Evolutionary conservation across 2,888 invertebrate species (phyloP).

Genomic region (Torymus aiolomorphi): DNA sequence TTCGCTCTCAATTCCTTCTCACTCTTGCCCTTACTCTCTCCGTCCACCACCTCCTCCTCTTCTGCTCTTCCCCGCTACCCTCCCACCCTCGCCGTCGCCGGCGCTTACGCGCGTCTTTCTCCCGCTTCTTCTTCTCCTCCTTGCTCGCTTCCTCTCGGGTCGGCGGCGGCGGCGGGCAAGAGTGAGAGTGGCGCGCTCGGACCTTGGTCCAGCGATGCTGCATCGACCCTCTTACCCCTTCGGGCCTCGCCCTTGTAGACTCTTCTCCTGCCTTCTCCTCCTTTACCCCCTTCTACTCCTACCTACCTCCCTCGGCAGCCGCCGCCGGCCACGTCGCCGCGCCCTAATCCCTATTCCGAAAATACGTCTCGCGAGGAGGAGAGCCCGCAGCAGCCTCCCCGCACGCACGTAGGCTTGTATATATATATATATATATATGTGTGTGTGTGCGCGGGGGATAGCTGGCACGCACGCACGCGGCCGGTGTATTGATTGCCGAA

Average conservation of each 20-base stretch:
- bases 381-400: not conserved
- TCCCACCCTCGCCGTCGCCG: too few species aligned
- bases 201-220: constrained; percentile 73
- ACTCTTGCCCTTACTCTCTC: constrained; percentile 54
- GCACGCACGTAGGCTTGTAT: not conserved
- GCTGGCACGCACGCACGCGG: not conserved
- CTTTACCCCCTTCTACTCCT: constrained; percentile 23
- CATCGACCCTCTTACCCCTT: constrained; percentile 73
- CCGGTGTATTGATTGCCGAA: constrained; percentile 72
- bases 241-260: constrained; percentile 61
- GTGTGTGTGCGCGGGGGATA: too few species aligned
- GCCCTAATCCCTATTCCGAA: constrained; percentile 74
- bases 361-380: constrained; percentile 67
- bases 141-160: constrained; percentile 22
- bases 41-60: constrained; percentile 37
- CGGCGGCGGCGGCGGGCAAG: constrained; percentile 12
- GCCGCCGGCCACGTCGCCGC: constrained; percentile 70
- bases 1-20: constrained; percentile 72
- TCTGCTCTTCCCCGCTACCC: too few species aligned
- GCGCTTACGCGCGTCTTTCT: too few species aligned
- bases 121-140: constrained; percentile 49
- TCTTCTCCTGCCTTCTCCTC: constrained; percentile 39
- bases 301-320: constrained; percentile 35
- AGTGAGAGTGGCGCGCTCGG: constrained; percentile 69
- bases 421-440: too few species aligned